Evolutionary conservation across 2,888 invertebrate genomes (phyloP).

Genomic region (Mystacides longicornis): DNA sequence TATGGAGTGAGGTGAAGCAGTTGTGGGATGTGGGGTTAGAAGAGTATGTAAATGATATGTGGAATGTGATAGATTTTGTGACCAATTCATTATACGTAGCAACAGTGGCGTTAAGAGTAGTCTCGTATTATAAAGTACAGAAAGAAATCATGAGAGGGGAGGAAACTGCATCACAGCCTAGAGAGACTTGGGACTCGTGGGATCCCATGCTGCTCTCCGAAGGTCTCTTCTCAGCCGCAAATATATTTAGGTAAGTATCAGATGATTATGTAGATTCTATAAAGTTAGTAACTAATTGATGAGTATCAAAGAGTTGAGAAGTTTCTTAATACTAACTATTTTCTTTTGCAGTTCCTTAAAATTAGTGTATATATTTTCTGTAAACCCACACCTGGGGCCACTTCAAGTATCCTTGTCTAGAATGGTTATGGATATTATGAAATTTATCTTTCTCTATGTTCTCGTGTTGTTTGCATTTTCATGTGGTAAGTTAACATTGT

Average conservation of each 20-base stretch:
- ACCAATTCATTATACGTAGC: conserved; percentile 97
- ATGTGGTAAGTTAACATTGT: conserved; percentile 62
- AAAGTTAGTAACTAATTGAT: no score
- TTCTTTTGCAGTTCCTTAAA: conserved; percentile 73
- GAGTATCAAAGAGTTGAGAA: no score
- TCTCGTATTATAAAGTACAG: conserved; percentile 88
- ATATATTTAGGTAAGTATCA: conserved; percentile 69
- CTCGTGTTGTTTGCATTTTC: conserved; percentile 92
- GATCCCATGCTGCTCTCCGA: conserved; percentile 96
- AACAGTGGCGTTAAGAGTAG: conserved; percentile 88
- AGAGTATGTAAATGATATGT: conserved; percentile 97
- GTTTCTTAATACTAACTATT: background rate
- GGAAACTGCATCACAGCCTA: conserved; percentile 57
- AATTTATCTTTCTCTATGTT: conserved; percentile 90
- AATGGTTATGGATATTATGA: conserved; percentile 93
- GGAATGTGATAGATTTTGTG: conserved; percentile 99
- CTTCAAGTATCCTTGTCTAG: conserved; percentile 91
- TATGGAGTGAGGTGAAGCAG: conserved; percentile 99
- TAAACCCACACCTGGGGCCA: conserved; percentile 94
- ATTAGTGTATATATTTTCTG: conserved; percentile 95
- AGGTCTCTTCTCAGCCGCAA: conserved; percentile 95
- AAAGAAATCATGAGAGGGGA: conserved; percentile 58
- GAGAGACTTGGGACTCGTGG: conserved; percentile 96
- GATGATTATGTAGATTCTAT: no score
- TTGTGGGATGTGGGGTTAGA: conserved; percentile 96